Percentiles rank a stretch among this genome's conserved stretches.
phyloP scores from a whole-genome alignment of 2,113 vertebrate genomes.

The Corythoichthys intestinalis region DNA sequence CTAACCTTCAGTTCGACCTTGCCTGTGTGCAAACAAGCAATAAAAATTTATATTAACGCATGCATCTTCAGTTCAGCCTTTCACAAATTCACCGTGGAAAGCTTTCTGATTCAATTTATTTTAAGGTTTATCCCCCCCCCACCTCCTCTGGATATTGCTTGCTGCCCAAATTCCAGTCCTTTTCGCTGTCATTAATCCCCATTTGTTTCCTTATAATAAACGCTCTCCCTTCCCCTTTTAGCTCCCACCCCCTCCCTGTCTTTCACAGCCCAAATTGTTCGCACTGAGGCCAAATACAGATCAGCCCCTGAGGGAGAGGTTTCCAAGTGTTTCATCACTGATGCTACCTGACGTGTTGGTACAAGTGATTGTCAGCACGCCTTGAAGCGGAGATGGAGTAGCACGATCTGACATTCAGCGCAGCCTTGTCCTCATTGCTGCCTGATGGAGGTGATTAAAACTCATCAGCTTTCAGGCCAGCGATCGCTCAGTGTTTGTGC shows the following conservation, averaged over 20 bases:
- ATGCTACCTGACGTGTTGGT: constrained; percentile 69
- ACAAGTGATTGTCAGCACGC: constrained; percentile 68
- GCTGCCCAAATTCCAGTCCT: constrained; percentile 30
- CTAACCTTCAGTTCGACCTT: constrained; percentile 69
- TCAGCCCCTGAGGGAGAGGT: constrained; percentile 56
- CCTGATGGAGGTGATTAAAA: constrained; percentile 40
- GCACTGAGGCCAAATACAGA: constrained; percentile 60
- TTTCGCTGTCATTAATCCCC: constrained; percentile 53
- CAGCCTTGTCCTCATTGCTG: constrained; percentile 31
- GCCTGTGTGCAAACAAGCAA: constrained; percentile 58
- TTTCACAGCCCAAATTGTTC: constrained; percentile 52
- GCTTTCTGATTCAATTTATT: constrained; percentile 31
- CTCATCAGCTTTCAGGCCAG: neutral
- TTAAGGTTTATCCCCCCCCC: constrained; percentile 12
- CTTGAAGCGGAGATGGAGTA: constrained; percentile 51
- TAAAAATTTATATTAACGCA: neutral
- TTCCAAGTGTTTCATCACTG: constrained; percentile 67
- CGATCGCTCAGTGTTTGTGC: neutral
- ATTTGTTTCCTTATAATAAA: constrained; percentile 52
- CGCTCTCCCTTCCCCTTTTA: constrained; percentile 24
- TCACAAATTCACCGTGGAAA: constrained; percentile 4
- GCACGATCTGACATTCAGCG: constrained; percentile 52
- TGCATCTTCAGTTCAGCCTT: neutral
- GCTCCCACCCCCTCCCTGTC: constrained; percentile 26
- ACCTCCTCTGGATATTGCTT: constrained; percentile 24